Evolutionary conservation across 2,113 vertebrate genomes (phyloP).

Genomic region (Nerophis lumbriciformis): DNA sequence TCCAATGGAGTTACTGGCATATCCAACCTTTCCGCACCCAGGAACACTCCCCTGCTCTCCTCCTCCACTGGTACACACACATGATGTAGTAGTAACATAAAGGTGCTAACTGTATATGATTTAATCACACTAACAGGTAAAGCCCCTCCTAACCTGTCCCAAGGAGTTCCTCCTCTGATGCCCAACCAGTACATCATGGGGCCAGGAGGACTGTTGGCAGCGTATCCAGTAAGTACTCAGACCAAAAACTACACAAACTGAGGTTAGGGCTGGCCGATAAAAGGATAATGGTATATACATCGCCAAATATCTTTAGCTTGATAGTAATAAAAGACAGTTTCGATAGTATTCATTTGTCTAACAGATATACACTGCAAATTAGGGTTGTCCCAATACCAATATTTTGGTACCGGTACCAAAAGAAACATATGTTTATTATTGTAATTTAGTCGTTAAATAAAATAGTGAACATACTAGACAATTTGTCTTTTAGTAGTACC

Average conservation of each 20-base stretch:
- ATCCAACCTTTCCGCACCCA: slow-evolving; percentile 71
- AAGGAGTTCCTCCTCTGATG: slow-evolving; percentile 89
- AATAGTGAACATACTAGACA: too few species aligned
- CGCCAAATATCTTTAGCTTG: too few species aligned
- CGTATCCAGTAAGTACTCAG: slow-evolving; percentile 85
- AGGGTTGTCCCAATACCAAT: too few species aligned
- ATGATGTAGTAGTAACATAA: neutral
- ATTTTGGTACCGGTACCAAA: too few species aligned
- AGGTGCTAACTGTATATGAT: neutral
- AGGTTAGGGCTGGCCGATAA: too few species aligned
- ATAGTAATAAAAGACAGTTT: too few species aligned
- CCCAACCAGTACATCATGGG: slow-evolving; percentile 98
- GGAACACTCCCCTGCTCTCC: slow-evolving; percentile 77
- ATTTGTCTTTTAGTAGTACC: too few species aligned
- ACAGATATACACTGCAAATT: too few species aligned
- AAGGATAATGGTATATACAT: too few species aligned
- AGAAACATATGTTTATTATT: too few species aligned
- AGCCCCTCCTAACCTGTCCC: slow-evolving; percentile 90
- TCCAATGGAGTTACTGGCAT: slow-evolving; percentile 74
- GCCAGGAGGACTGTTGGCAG: slow-evolving; percentile 92
- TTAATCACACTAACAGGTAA: slow-evolving; percentile 76
- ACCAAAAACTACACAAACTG: neutral
- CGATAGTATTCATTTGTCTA: too few species aligned
- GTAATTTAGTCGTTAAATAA: too few species aligned
- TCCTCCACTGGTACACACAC: slow-evolving; percentile 76